A percentile compares a stretch with the other conserved stretches of the same genome.
Evolutionary conservation across 2,113 vertebrate species (phyloP).

Genomic region (Bostrychus sinensis): DNA sequence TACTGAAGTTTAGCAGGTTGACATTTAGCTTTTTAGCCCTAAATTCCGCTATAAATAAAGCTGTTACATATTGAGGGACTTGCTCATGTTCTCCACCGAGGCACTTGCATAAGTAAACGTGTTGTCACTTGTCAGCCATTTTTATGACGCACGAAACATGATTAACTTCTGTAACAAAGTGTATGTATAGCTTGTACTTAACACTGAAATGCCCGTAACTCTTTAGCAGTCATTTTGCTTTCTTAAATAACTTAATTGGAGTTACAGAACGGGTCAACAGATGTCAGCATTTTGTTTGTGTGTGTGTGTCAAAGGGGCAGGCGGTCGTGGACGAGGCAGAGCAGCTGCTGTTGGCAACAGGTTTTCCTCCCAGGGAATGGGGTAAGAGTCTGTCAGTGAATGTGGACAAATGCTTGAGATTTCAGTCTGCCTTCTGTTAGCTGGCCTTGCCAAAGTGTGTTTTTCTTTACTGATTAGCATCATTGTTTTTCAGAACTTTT

Average conservation of each 20-base stretch:
- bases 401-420: not conserved
- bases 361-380: constrained; percentile 93
- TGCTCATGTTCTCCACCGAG: too few species aligned
- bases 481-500: constrained; percentile 83
- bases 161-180: too few species aligned
- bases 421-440: not conserved
- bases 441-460: not conserved
- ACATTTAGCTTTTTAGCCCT: too few species aligned
- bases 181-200: too few species aligned
- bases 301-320: constrained; percentile 80
- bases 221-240: too few species aligned
- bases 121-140: too few species aligned
- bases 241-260: not conserved
- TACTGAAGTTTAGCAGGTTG: too few species aligned
- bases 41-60: too few species aligned
- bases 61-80: too few species aligned
- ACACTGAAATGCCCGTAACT: too few species aligned
- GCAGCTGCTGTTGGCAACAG: constrained; percentile 87
- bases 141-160: too few species aligned
- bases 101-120: too few species aligned
- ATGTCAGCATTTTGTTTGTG: constrained; percentile 17
- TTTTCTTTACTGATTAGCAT: not conserved
- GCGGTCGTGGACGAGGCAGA: constrained; percentile 87
- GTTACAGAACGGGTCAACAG: not conserved
- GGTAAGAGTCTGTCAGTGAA: constrained; percentile 80